Evolutionary conservation across 2,113 vertebrate species (phyloP), one percentile per base, ranked within the genome.

Genomic region (Chamaea fasciata): DNA sequence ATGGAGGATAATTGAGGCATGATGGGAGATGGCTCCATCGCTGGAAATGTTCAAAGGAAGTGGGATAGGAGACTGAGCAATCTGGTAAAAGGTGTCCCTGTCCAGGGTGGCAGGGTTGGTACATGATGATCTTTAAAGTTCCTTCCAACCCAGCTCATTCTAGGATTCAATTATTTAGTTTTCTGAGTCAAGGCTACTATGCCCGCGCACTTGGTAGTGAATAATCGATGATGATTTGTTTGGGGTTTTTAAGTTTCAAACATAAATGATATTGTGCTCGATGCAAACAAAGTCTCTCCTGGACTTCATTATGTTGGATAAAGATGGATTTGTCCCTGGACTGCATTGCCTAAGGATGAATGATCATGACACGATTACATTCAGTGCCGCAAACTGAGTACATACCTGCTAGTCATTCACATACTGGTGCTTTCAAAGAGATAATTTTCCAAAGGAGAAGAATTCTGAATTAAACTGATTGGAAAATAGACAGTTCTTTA

Each of bases 301-400:
- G 62, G 56, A 85, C 53, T 80, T 93, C 75, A 76, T 83, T 92
- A 49, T 26, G 9, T 57, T 53, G n/a, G 53, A 63, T 83, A 87
- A 93, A 92, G 78, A 82, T 78, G 56, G 82, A 93, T 93, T 88
- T 86, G 50, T 89, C 63, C 49, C 67, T 44, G 35, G 49, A 41
- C 69, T 92, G 53, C 39, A 19, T 67, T 69, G 83, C 91, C 79
- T 92, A 68, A 89, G 89, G 67, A 92, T 56, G 67, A 94, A 92
- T 6, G 28, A 83, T 92, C 55, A 10, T n/a, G 55, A 57, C 55
- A 64, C 9, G 15, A 79, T 88, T 88, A 44, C 80, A 79, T 79
- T 93, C 52, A 52, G 46, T 21, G 18, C 8, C 28, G 53, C 41
- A 92, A 76, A 86, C n/a, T 49, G 63, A 95, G 52, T 41, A 44